phyloP scores from a whole-genome alignment of 2,888 invertebrate species.

The Leptothorax acervorum region DNA sequence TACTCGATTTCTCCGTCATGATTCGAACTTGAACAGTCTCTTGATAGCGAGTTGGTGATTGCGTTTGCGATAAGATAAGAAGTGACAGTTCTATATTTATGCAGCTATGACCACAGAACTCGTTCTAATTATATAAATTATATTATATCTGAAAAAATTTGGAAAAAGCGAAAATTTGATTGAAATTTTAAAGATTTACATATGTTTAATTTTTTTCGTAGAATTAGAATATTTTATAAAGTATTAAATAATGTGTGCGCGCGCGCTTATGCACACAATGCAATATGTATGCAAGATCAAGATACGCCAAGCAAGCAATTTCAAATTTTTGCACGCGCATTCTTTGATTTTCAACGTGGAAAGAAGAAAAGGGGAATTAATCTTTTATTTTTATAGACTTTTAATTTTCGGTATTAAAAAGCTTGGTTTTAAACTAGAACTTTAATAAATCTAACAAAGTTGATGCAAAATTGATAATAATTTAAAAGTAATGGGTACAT shows the following conservation, averaged over 20 bases:
- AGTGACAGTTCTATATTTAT: conserved; percentile 16
- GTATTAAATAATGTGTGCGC: neutral
- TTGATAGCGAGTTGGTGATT: conserved; percentile 67
- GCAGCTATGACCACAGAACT: conserved; percentile 4
- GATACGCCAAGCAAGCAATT: neutral
- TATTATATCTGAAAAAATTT: neutral
- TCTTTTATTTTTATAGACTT: neutral
- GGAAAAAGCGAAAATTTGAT: neutral
- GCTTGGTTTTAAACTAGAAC: neutral
- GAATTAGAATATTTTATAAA: neutral
- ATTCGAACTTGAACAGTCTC: conserved; percentile 59
- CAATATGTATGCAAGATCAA: neutral
- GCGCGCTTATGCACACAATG: neutral
- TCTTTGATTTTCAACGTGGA: neutral
- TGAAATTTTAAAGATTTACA: conserved; percentile 2
- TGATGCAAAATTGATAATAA: neutral
- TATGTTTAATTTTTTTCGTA: neutral
- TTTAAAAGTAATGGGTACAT: conserved; percentile 82
- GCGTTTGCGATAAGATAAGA: conserved; percentile 77
- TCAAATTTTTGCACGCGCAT: neutral
- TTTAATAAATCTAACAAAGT: conserved; percentile 11
- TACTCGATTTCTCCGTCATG: conserved; percentile 61
- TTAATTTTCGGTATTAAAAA: neutral
- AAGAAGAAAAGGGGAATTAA: neutral
- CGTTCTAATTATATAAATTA: neutral